Conservation (phyloP, 37 sponge, comb jelly and placozoan genomes). For the Haliclona indistincta region DNA sequence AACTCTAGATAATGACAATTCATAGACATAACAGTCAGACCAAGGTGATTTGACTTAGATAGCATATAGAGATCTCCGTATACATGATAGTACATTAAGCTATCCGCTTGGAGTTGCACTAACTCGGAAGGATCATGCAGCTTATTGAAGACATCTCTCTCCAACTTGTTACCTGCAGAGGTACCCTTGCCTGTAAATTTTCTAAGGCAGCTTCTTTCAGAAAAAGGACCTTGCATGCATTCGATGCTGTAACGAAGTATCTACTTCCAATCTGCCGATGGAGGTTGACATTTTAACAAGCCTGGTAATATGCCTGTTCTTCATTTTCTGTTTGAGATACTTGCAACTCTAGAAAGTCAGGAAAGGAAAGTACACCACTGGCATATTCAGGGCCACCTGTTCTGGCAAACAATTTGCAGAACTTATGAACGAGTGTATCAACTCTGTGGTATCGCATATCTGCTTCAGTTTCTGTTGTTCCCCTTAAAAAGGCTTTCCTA, state of each 20-base stretch:
- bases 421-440: conserved; percentile 49
- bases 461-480: conserved; percentile 1
- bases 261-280: conserved; percentile 46
- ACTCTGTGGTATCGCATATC: conserved; percentile 3
- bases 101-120: conserved; percentile 22
- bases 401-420: conserved; percentile 51
- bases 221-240: conserved; percentile 35
- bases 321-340: conserved; percentile 3
- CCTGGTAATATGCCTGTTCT: conserved; percentile 6
- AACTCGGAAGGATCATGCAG: conserved; percentile 26
- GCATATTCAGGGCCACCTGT: conserved; percentile 42
- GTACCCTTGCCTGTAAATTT: conserved; percentile 3
- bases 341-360: conserved; percentile 34
- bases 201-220: conserved; percentile 28
- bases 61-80: conserved; percentile 46
- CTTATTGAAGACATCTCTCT: conserved; percentile 26
- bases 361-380: conserved; percentile 35
- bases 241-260: conserved; percentile 48
- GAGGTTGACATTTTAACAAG: conserved; percentile 20
- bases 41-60: conserved; percentile 44
- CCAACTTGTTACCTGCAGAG: conserved; percentile 37
- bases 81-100: conserved; percentile 39
- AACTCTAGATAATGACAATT: conserved; percentile 37
- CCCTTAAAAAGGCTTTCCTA: conserved; percentile 39
- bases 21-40: conserved; percentile 23